A percentile compares a stretch with the other conserved stretches of the same genome.
Evolutionary conservation across 2,888 invertebrate genomes (phyloP).

Genomic region (Andrena marginata): DNA sequence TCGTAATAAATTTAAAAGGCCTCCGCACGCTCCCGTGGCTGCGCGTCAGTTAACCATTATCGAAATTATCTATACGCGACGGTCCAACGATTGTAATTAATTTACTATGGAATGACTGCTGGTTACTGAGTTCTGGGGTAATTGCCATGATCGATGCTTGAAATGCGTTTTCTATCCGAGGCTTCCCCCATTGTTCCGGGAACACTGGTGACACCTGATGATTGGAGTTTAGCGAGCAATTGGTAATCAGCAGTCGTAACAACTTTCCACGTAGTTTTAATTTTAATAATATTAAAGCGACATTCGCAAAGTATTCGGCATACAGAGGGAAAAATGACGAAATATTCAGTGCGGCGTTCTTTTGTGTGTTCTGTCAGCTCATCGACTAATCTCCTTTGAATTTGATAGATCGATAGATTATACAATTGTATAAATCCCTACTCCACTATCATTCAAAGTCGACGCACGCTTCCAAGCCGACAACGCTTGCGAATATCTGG

Average conservation of each 20-base stretch:
- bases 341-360: too few species aligned
- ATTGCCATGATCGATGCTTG: background rate
- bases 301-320: too few species aligned
- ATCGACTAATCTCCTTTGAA: background rate
- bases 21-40: conserved; percentile 31
- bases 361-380: too few species aligned
- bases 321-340: too few species aligned
- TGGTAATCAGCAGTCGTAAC: too few species aligned
- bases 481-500: background rate
- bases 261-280: too few species aligned
- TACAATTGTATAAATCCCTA: background rate
- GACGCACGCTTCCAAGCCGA: too few species aligned
- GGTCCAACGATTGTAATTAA: conserved; percentile 66
- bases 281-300: too few species aligned
- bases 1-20: conserved; percentile 64
- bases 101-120: conserved; percentile 44
- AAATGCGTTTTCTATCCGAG: background rate
- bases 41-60: conserved; percentile 64
- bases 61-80: conserved; percentile 53
- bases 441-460: too few species aligned
- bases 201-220: background rate
- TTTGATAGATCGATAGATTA: background rate
- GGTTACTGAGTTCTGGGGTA: conserved; percentile 24
- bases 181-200: background rate
- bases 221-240: background rate